Conservation (phyloP, 2,797 vertebrate genomes). For the Taenioides sp. region DNA sequence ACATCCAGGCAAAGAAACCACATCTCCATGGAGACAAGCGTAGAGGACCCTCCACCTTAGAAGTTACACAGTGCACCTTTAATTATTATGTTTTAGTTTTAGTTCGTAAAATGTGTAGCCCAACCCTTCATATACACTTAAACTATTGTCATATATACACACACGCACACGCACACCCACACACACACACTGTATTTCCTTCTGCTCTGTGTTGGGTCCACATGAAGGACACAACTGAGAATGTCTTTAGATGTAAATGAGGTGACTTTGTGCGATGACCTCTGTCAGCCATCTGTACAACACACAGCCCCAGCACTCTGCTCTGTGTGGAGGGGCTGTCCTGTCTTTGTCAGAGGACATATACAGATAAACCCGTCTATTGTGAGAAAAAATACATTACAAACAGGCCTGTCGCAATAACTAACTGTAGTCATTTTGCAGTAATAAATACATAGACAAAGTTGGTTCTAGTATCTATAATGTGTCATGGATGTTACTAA, state of each 20-base stretch:
- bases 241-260: constrained; percentile 38
- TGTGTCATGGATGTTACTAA: too few species aligned
- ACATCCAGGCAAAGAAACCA: too few species aligned
- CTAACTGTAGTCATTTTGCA: too few species aligned
- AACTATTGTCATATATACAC: not conserved
- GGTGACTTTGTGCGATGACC: constrained; percentile 24
- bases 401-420: too few species aligned
- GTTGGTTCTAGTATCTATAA: too few species aligned
- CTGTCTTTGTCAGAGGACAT: not conserved
- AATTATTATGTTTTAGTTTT: not conserved
- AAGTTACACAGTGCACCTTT: too few species aligned
- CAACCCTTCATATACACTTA: not conserved
- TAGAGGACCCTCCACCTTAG: too few species aligned
- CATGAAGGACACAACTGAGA: constrained; percentile 37
- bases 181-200: not conserved
- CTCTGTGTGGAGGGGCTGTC: not conserved
- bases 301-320: not conserved
- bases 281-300: constrained; percentile 41
- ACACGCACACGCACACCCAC: too few species aligned
- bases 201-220: not conserved
- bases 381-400: not conserved
- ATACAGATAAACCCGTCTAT: not conserved
- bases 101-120: not conserved
- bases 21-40: too few species aligned
- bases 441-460: too few species aligned